Conservation (phyloP, 2,888 invertebrate genomes). For the Oscheius sp. region DNA sequence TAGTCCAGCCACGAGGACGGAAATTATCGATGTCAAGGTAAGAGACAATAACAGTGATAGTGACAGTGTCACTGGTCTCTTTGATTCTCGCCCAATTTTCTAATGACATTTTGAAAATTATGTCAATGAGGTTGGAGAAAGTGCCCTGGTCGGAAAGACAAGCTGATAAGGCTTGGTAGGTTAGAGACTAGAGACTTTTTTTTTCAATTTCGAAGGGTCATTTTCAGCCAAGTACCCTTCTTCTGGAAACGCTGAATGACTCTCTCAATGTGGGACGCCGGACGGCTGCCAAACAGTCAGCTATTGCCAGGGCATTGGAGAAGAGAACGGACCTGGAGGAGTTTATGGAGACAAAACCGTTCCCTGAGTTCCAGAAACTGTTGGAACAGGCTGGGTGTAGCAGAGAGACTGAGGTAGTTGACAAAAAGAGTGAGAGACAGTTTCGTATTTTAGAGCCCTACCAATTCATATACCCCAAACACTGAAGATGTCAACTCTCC, state of each 20-base stretch:
- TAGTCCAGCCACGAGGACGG: slow-evolving; percentile 21
- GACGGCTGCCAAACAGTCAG: slow-evolving; percentile 34
- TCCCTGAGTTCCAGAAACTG: not conserved
- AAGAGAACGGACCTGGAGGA: not conserved
- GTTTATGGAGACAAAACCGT: not conserved
- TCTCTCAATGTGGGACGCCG: slow-evolving; percentile 17
- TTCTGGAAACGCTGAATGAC: not conserved
- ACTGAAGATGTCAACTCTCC: slow-evolving; percentile 18
- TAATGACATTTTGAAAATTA: slow-evolving; percentile 1
- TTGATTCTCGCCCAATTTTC: too few species aligned
- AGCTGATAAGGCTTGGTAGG: slow-evolving; percentile 20
- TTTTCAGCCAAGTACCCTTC: slow-evolving; percentile 5
- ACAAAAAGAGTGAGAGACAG: too few species aligned
- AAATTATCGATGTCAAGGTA: slow-evolving; percentile 32
- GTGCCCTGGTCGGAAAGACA: slow-evolving; percentile 1
- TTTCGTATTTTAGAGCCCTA: not conserved
- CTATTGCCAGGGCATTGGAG: slow-evolving; percentile 19
- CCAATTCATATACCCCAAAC: slow-evolving; percentile 18
- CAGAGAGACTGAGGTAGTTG: not conserved
- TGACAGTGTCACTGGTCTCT: too few species aligned
- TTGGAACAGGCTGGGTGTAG: slow-evolving; percentile 12
- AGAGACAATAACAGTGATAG: not conserved
- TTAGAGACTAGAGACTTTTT: not conserved
- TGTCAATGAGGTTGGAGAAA: slow-evolving; percentile 11
- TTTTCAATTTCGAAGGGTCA: not conserved